Evolutionary conservation across 92 coral and sea anemone species (phyloP).

Genomic region (Palythoa grandis): DNA sequence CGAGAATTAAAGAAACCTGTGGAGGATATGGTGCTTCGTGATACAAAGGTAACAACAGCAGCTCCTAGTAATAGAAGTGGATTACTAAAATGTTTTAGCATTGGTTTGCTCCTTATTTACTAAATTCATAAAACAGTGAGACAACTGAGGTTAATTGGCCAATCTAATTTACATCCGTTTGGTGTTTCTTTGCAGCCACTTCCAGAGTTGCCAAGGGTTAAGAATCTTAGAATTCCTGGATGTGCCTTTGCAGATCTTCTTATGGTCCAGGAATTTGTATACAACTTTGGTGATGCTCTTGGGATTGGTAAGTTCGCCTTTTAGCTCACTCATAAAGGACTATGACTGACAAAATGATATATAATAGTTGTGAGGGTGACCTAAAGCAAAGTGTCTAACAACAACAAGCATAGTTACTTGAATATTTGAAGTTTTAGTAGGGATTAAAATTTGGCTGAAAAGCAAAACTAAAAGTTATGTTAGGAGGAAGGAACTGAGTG

Average conservation of each 20-base stretch:
- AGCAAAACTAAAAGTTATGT: too few relatives aligned
- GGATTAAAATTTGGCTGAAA: too few relatives aligned
- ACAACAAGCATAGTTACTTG: too few relatives aligned
- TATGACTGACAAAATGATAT: not conserved
- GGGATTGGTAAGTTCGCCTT: constrained; percentile 74
- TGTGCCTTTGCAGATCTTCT: constrained; percentile 94
- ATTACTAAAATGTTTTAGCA: too few relatives aligned
- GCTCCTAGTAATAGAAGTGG: too few relatives aligned
- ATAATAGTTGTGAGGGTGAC: not conserved
- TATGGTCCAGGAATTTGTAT: constrained; percentile 94
- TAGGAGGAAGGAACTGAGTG: too few relatives aligned
- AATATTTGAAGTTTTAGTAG: too few relatives aligned
- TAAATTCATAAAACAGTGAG: not conserved
- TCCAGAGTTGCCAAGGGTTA: constrained; percentile 75
- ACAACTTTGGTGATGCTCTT: constrained; percentile 95
- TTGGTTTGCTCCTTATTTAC: not conserved
- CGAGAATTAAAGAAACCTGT: constrained; percentile 97
- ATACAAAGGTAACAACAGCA: constrained; percentile 78
- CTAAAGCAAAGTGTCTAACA: too few relatives aligned
- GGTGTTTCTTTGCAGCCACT: constrained; percentile 56
- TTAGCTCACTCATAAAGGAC: not conserved
- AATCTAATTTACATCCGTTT: not conserved
- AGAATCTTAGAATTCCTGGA: constrained; percentile 75
- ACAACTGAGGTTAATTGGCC: not conserved
- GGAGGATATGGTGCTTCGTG: constrained; percentile 96